Evolutionary conservation across 2,888 invertebrate species (phyloP).

Genomic region (Zaprionus bogoriensis): DNA sequence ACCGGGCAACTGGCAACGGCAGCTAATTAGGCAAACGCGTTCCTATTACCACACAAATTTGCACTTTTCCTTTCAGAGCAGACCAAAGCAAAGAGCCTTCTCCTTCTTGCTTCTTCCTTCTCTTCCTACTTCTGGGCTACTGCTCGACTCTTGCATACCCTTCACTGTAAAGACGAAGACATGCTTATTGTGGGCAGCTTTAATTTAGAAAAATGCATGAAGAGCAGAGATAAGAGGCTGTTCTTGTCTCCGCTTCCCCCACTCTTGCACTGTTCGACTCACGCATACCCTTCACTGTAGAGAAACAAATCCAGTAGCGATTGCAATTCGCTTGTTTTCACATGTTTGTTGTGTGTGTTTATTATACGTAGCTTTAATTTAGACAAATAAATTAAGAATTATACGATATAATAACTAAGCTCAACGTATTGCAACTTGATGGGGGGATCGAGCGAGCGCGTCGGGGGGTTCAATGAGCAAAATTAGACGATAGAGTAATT

Average conservation of each 20-base stretch:
- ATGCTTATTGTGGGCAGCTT: slow-evolving; percentile 69
- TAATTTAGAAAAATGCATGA: slow-evolving; percentile 77
- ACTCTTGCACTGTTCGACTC: slow-evolving; percentile 4
- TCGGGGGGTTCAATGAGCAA: slow-evolving; percentile 25
- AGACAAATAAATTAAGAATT: slow-evolving; percentile 76
- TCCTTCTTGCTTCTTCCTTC: too few relatives aligned
- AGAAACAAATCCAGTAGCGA: neutral
- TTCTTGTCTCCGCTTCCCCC: too few relatives aligned
- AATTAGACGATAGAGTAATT: slow-evolving; percentile 24
- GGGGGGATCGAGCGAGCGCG: too few relatives aligned
- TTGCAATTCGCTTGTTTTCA: slow-evolving; percentile 2
- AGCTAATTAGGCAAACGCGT: slow-evolving; percentile 72
- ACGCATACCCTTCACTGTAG: neutral
- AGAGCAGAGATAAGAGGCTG: too few relatives aligned
- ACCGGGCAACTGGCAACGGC: slow-evolving; percentile 34
- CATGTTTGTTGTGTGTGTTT: slow-evolving; percentile 48
- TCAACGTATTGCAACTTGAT: slow-evolving; percentile 62
- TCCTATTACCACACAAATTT: slow-evolving; percentile 70
- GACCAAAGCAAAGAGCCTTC: too few relatives aligned
- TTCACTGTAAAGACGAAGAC: slow-evolving; percentile 1
- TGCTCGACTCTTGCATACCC: neutral
- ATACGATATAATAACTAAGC: slow-evolving; percentile 75
- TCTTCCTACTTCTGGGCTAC: too few relatives aligned
- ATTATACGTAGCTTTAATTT: slow-evolving; percentile 73
- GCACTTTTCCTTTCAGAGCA: slow-evolving; percentile 63